phyloP scores from a whole-genome alignment of 2,888 invertebrate species.

The Taenaris catops region DNA sequence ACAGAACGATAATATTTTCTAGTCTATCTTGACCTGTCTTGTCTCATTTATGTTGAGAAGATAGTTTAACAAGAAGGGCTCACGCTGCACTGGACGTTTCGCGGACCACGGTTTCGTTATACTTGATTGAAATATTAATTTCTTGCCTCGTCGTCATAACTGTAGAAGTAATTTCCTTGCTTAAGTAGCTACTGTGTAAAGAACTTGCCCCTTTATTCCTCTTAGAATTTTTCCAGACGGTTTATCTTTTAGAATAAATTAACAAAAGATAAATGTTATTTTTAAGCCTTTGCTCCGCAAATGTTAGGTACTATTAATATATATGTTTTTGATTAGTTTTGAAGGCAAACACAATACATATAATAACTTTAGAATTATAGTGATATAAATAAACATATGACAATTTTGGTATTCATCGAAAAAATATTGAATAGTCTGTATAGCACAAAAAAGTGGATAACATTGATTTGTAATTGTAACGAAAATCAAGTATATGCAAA shows the following conservation, averaged over 20 bases:
- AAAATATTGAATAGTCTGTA: too few relatives aligned
- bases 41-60: conserved; percentile 20
- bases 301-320: too few relatives aligned
- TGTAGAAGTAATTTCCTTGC: conserved; percentile 28
- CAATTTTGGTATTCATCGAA: too few relatives aligned
- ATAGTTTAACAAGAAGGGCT: conserved; percentile 27
- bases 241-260: conserved; percentile 1
- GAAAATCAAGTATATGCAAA: too few relatives aligned
- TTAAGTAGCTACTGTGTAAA: conserved; percentile 24
- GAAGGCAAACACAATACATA: too few relatives aligned
- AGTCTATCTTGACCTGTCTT: conserved; percentile 37
- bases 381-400: too few relatives aligned
- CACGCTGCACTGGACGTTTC: conserved; percentile 37
- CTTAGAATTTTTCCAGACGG: conserved; percentile 13
- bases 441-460: too few relatives aligned
- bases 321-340: background rate
- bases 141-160: conserved; percentile 34
- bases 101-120: conserved; percentile 43
- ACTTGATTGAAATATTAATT: conserved; percentile 70
- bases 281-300: too few relatives aligned
- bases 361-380: too few relatives aligned
- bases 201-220: conserved; percentile 18
- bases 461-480: too few relatives aligned
- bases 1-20: conserved; percentile 43
- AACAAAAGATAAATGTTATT: too few relatives aligned